A percentile compares a stretch with the other conserved stretches of the same genome.
Conservation (phyloP, 2,797 vertebrate species). For the Carcharodon carcharias region DNA sequence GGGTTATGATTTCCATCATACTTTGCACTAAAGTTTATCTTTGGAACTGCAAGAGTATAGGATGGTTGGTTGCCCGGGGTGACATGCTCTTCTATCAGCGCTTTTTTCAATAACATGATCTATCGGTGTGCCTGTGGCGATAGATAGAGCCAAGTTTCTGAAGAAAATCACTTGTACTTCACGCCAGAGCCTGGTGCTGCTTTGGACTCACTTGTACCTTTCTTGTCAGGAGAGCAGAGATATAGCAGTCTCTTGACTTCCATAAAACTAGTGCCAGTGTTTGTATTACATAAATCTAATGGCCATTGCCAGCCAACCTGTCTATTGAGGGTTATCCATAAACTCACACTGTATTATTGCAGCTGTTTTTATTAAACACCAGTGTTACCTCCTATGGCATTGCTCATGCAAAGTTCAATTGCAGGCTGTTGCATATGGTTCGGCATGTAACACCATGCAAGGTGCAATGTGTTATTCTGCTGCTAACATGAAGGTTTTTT, state of each 20-base stretch:
- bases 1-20: too few species aligned
- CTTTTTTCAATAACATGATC: neutral
- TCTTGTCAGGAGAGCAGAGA: neutral
- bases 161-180: neutral
- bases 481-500: neutral
- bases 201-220: neutral
- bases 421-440: neutral
- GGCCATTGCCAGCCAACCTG: neutral
- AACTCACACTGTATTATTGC: neutral
- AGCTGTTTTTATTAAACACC: neutral
- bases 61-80: neutral
- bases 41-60: neutral
- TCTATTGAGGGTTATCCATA: neutral
- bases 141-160: too few species aligned
- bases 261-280: neutral
- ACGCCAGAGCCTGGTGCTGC: neutral
- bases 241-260: neutral
- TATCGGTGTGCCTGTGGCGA: too few species aligned
- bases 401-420: neutral
- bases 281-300: neutral
- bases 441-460: neutral
- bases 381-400: neutral
- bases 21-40: neutral
- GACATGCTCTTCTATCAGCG: neutral
- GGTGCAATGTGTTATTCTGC: neutral